These are phyloP conservation scores for Allobates femoralis DNA, from an alignment of 2,797 vertebrate genomes.

Conservation along the genomic window DNA sequence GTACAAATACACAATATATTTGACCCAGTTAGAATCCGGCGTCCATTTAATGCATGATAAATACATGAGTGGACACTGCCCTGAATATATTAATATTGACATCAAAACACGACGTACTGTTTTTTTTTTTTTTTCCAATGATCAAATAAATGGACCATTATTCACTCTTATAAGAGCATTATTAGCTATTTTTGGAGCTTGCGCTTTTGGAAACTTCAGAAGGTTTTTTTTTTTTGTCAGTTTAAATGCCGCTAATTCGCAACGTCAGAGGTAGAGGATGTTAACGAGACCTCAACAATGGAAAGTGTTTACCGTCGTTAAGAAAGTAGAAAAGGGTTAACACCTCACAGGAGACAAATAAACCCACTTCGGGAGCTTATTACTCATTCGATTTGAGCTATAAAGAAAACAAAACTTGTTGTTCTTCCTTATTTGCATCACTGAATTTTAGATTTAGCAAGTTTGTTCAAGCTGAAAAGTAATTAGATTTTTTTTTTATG, in stretches of 20 bases:
- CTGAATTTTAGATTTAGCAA: background rate
- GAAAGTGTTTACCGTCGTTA: conserved; percentile 1
- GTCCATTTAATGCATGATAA: conserved; percentile 52
- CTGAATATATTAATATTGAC: conserved; percentile 53
- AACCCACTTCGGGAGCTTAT: background rate
- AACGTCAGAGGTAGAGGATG: background rate
- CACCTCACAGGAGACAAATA: too few relatives aligned
- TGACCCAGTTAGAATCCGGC: conserved; percentile 51
- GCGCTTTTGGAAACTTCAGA: background rate
- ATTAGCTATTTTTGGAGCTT: conserved; percentile 37
- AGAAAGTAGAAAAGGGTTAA: background rate
- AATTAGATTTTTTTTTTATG: background rate
- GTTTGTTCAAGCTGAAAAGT: background rate
- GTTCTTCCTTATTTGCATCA: background rate
- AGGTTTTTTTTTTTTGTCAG: background rate
- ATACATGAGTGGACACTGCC: conserved; percentile 37
- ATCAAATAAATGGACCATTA: conserved; percentile 46
- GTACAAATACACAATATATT: conserved; percentile 56
- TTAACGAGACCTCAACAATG: background rate
- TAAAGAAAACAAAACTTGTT: background rate
- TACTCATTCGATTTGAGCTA: background rate
- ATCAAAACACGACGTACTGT: conserved; percentile 50
- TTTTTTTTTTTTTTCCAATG: background rate
- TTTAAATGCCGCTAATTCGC: conserved; percentile 2
- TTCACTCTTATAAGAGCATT: conserved; percentile 32